Base-by-base conservation (phyloP, 2,113 vertebrate genomes). In the Urocolius indicus region DNA sequence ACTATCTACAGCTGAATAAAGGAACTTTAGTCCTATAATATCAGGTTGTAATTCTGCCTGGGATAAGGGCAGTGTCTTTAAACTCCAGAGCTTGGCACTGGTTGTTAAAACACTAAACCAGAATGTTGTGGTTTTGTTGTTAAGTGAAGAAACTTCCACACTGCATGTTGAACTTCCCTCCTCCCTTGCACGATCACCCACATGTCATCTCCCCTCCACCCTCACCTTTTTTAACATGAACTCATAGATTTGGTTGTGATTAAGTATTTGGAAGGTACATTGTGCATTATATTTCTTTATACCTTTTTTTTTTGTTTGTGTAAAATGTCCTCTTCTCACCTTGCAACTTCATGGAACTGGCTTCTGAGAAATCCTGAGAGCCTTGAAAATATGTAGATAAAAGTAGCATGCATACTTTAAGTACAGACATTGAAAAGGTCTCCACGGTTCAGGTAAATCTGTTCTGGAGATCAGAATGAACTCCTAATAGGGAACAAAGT, bases 271-370 rank as follows among this genome's bases (percentile, higher is more conserved):
- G 68, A 83, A 87, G 59, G 21, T 54, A 32, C 17, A 5, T 62
- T 51, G n/a, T 54, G 48, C 7, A 3, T 83, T 62, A 48, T 19
- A 32, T 27, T 73, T 65, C 18, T 79, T 89, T 51, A 20, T 69
- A 84, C 32, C 38, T 17, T 63, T 94, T 69, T 17, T 63, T 94
- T 69, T 74, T 71, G 45, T 78, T 87, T 27, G 45, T 38, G 29
- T 79, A 52, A 78, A 61, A 54, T n/a, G 21, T 67, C 43, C 30
- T 73, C 8, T 66, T 52, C 55, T 55, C 51, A 90, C 34, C 65
- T 71, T 88, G 38, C 57, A 90, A 91, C 78, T 90, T 92, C 67
- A 67, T 38, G 52, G 87, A 77, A 86, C 75, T 94, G 90, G 82
- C 71, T 94, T 63, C 48, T 27, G 22, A 52, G 72, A 93, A 95